Conservation (phyloP, 1,140 invertebrate species). For the Venturia canescens region DNA sequence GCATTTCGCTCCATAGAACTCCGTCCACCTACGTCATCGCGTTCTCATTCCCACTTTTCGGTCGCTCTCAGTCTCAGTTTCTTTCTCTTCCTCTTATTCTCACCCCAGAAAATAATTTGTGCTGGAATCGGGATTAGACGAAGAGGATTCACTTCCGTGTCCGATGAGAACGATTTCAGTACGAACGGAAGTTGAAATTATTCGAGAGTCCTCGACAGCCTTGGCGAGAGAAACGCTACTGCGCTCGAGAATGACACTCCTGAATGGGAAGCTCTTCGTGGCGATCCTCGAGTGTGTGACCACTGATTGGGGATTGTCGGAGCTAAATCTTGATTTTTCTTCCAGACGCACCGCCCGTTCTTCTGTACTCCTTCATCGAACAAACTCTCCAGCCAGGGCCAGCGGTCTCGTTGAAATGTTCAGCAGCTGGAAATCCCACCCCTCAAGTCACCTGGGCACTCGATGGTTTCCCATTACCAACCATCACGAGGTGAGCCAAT, state of each 20-base stretch:
- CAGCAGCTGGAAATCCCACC: conserved; percentile 90
- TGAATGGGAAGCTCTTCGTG: neutral
- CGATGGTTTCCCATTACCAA: conserved; percentile 86
- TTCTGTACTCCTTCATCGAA: conserved; percentile 90
- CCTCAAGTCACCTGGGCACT: conserved; percentile 89
- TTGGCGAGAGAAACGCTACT: too few relatives aligned
- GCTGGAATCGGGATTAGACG: too few relatives aligned
- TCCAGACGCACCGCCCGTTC: conserved; percentile 88
- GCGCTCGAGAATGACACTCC: neutral
- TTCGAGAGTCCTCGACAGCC: too few relatives aligned
- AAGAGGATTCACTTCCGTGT: too few relatives aligned
- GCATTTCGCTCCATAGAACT: neutral
- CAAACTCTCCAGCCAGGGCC: conserved; percentile 90
- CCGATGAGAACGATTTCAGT: too few relatives aligned
- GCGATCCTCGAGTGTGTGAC: neutral
- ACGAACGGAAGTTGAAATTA: too few relatives aligned
- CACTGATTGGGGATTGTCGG: neutral
- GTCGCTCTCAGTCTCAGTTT: too few relatives aligned
- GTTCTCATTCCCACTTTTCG: too few relatives aligned
- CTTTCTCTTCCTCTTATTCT: too few relatives aligned
- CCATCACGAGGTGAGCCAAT: conserved; percentile 85
- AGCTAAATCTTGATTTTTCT: conserved; percentile 53
- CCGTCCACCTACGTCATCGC: neutral
- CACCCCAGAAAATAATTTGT: too few relatives aligned
- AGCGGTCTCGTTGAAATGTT: conserved; percentile 91